Evolutionary conservation across 2,113 vertebrate genomes (phyloP).

Genomic region (Erythrolamprus reginae): DNA sequence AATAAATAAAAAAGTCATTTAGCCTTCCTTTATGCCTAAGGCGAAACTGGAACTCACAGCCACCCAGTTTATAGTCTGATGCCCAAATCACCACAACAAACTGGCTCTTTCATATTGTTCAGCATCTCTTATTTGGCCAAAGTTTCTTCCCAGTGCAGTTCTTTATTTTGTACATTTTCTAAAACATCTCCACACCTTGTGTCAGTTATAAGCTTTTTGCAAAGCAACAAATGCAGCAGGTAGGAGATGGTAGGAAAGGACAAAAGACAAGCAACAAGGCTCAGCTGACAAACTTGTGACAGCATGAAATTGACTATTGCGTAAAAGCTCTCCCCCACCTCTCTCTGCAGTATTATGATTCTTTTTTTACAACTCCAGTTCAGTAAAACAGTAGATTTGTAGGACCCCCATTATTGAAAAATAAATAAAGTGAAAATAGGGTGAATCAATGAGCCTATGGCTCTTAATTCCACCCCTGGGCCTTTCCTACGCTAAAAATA

Average conservation of each 20-base stretch:
- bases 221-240: background rate
- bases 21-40: too few species aligned
- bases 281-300: background rate
- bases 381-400: constrained; percentile 24
- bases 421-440: constrained; percentile 2
- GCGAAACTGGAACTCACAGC: too few species aligned
- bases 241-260: background rate
- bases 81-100: too few species aligned
- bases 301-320: background rate
- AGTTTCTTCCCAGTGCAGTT: background rate
- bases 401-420: constrained; percentile 51
- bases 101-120: background rate
- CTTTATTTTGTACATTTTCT: background rate
- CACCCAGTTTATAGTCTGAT: background rate
- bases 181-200: background rate
- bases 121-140: background rate
- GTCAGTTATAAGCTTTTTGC: background rate
- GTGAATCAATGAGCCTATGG: constrained; percentile 46
- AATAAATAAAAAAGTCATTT: too few species aligned
- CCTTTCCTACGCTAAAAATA: constrained; percentile 54
- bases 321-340: too few species aligned
- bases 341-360: constrained; percentile 26
- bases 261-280: background rate
- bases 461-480: constrained; percentile 42
- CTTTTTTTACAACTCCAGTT: constrained; percentile 39